Evolutionary conservation across 2,797 vertebrate species (phyloP), one percentile per base, ranked within the genome.

Genomic region (Enteromius viviparus): DNA sequence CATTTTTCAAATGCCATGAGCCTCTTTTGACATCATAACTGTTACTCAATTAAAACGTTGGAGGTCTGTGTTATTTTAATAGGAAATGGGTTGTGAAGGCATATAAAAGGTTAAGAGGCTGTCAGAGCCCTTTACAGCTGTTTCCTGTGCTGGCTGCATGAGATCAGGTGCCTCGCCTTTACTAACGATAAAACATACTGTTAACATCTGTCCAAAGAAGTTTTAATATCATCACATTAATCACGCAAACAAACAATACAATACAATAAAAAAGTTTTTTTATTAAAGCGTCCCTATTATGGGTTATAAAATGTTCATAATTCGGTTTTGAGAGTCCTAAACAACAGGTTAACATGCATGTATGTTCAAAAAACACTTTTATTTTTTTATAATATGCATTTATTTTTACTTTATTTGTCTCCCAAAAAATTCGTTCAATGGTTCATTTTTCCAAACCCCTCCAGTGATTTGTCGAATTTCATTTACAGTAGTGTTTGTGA

Each of bases 1-100:
- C 78, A 82, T 82, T 85, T 78, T 74, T 84, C 23, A 64, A 32
- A 81, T 66, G 6, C 40, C 40, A 74, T 65, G 23, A 40, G 15
- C 34, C 51, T 70, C 21, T 79, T 82, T 82, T 76, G 60, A 80
- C 45, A 75, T 62, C 72, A 19, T 82, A 32, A 45, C 49, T 68
- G 62, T 76, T 64, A 49, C 62, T 45, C 3, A 62, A 1, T 58
- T 14, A 23, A 74, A 81, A 65, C 8, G 14, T 32, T 74, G 49
- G 29, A 74, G 42, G 80, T 65, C 58, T 74, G 58, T 40, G 70
- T 65, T 74, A 51, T 81, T 64, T 49, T 37, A 21, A 51, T 51
- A 26, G 80, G 70, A 74, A 74, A 21, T 15, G 29, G 42, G 21
- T 21, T 47, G 76, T 51, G 42, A 64, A 81, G 49, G 42, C 8